Conservation (phyloP, 2,888 invertebrate genomes). For the Caenorhabditis sulstoni region DNA sequence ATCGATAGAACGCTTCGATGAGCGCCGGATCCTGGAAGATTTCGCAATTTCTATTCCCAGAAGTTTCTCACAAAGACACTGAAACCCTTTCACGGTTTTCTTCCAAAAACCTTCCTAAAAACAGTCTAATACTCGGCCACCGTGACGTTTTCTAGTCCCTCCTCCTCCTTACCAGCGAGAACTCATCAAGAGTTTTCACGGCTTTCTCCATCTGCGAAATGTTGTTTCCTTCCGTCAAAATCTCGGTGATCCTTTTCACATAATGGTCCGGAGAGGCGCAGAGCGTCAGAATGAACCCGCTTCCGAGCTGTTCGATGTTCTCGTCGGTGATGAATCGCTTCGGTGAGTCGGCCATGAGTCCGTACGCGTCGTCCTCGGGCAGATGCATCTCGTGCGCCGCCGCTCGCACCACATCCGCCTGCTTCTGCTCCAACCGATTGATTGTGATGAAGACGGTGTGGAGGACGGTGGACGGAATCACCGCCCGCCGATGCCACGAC, state of each 20-base stretch:
- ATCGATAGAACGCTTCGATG: slow-evolving; percentile 48
- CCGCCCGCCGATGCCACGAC: slow-evolving; percentile 59
- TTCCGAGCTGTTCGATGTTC: slow-evolving; percentile 55
- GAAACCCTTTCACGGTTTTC: not conserved
- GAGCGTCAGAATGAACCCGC: slow-evolving; percentile 73
- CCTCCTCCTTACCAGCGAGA: slow-evolving; percentile 48
- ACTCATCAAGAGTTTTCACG: slow-evolving; percentile 48
- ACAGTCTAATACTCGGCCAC: too few species aligned
- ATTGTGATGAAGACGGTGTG: slow-evolving; percentile 61
- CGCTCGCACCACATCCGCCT: slow-evolving; percentile 47
- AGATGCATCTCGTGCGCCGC: slow-evolving; percentile 55
- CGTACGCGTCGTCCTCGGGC: slow-evolving; percentile 59
- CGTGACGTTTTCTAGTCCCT: too few species aligned
- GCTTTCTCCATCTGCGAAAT: slow-evolving; percentile 56
- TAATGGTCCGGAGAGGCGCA: slow-evolving; percentile 71
- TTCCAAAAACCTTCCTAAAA: too few species aligned
- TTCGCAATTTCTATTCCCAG: not conserved
- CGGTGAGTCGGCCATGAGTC: slow-evolving; percentile 64
- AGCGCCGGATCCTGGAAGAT: slow-evolving; percentile 38
- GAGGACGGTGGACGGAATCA: slow-evolving; percentile 33
- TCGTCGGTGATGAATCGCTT: slow-evolving; percentile 65
- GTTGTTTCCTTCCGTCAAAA: slow-evolving; percentile 48
- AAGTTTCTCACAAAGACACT: too few species aligned
- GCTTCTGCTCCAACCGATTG: slow-evolving; percentile 44
- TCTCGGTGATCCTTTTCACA: slow-evolving; percentile 49